phyloP scores from a whole-genome alignment of 2,113 vertebrate species.

The Epinephelus moara region DNA sequence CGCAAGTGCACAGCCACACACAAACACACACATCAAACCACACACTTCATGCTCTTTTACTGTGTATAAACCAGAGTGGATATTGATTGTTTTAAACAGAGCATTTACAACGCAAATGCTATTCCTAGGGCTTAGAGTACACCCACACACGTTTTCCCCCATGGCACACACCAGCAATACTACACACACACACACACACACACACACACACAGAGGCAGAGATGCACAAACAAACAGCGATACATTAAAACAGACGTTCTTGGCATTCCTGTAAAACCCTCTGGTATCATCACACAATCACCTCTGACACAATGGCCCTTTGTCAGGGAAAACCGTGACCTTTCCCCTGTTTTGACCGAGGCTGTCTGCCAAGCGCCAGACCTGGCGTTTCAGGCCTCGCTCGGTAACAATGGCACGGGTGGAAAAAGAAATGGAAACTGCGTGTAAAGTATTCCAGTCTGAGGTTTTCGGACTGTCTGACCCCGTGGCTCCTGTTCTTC shows the following conservation, averaged over 20 bases:
- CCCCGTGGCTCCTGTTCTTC: conserved; percentile 58
- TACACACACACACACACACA: too few species aligned
- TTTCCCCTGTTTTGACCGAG: conserved; percentile 43
- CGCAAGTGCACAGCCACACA: conserved; percentile 16
- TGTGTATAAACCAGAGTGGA: conserved; percentile 59
- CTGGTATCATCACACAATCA: conserved; percentile 54
- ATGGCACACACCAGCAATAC: conserved; percentile 35
- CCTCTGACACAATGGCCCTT: conserved; percentile 50
- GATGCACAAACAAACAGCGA: conserved; percentile 36
- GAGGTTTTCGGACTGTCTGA: conserved; percentile 59
- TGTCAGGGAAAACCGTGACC: conserved; percentile 50
- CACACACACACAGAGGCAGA: neutral
- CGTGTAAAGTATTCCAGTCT: conserved; percentile 58
- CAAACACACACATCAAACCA: conserved; percentile 35
- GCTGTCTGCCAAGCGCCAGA: conserved; percentile 27
- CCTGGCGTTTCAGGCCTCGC: conserved; percentile 11
- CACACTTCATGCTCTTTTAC: conserved; percentile 54
- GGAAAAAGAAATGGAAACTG: conserved; percentile 66
- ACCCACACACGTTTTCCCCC: conserved; percentile 71
- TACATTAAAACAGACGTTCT: conserved; percentile 58
- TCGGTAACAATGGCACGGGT: conserved; percentile 39
- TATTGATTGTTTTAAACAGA: conserved; percentile 83
- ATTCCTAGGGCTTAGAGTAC: conserved; percentile 70
- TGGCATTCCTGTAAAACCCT: conserved; percentile 52
- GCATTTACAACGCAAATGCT: conserved; percentile 77